Percentiles rank a stretch among this genome's conserved stretches.
Conservation (phyloP, 2,888 invertebrate genomes). For the Smittia aterrima region DNA sequence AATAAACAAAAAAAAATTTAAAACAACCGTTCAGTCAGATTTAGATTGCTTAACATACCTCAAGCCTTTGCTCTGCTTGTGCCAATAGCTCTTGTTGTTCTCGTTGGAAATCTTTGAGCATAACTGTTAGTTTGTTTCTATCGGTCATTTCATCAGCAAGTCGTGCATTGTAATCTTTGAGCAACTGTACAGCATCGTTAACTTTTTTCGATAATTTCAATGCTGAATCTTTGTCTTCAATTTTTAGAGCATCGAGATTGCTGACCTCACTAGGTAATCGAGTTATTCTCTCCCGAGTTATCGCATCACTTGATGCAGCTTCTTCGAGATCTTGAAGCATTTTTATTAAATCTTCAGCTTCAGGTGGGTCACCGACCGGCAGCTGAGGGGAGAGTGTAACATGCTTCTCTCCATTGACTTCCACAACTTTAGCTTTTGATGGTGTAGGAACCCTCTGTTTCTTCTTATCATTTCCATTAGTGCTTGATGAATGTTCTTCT, state of each 20-base stretch:
- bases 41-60: conserved; percentile 60
- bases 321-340: conserved; percentile 83
- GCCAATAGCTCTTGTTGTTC: conserved; percentile 81
- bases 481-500: conserved; percentile 56
- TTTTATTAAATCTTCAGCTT: conserved; percentile 89
- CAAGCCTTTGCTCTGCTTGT: conserved; percentile 82
- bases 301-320: conserved; percentile 92
- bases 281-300: conserved; percentile 87
- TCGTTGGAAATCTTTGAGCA: conserved; percentile 84
- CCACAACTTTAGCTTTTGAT: conserved; percentile 58
- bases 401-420: conserved; percentile 71
- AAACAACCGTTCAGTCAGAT: neutral
- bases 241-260: conserved; percentile 82
- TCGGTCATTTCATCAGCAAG: conserved; percentile 87
- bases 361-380: conserved; percentile 79
- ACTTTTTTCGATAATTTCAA: conserved; percentile 76
- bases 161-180: conserved; percentile 86
- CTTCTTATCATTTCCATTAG: conserved; percentile 50
- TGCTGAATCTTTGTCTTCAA: conserved; percentile 80
- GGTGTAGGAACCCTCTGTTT: conserved; percentile 46
- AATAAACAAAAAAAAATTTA: conserved; percentile 43
- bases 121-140: conserved; percentile 76
- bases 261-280: conserved; percentile 93
- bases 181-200: conserved; percentile 64
- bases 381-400: conserved; percentile 75